Evolutionary conservation across 2,113 vertebrate species (phyloP).

Genomic region (Apteryx mantelli): DNA sequence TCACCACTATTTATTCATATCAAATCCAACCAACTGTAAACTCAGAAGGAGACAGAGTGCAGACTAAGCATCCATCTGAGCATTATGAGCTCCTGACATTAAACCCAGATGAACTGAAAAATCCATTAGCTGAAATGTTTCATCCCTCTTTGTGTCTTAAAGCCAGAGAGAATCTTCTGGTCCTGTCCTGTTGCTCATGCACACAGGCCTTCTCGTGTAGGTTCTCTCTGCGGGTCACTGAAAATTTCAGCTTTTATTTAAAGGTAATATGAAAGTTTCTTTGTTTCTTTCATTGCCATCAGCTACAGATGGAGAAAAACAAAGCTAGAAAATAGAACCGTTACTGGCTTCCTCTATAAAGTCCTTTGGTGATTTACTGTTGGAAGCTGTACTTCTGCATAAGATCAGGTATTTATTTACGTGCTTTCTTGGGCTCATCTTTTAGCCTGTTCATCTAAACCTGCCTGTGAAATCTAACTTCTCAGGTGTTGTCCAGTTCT

Average conservation of each 20-base stretch:
- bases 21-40: not conserved
- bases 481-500: too few species aligned
- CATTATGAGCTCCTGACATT: not conserved
- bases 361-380: too few species aligned
- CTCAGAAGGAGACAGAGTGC: not conserved
- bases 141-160: not conserved
- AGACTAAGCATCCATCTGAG: not conserved
- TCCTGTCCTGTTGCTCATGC: not conserved
- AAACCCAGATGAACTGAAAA: not conserved
- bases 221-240: not conserved
- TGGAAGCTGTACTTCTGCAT: too few species aligned
- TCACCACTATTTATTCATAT: not conserved
- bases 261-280: not conserved
- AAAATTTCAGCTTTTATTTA: not conserved
- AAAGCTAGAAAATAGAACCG: not conserved
- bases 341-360: not conserved
- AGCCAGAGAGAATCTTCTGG: not conserved
- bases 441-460: too few species aligned
- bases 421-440: too few species aligned
- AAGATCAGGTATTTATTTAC: too few species aligned
- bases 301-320: not conserved
- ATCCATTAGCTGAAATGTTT: not conserved
- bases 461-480: too few species aligned
- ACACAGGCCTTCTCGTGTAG: fast-evolving
- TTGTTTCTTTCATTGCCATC: not conserved